Evolutionary conservation across 2,113 vertebrate species (phyloP), one percentile per base, ranked within the genome.

Genomic region (Laterallus jamaicensis): DNA sequence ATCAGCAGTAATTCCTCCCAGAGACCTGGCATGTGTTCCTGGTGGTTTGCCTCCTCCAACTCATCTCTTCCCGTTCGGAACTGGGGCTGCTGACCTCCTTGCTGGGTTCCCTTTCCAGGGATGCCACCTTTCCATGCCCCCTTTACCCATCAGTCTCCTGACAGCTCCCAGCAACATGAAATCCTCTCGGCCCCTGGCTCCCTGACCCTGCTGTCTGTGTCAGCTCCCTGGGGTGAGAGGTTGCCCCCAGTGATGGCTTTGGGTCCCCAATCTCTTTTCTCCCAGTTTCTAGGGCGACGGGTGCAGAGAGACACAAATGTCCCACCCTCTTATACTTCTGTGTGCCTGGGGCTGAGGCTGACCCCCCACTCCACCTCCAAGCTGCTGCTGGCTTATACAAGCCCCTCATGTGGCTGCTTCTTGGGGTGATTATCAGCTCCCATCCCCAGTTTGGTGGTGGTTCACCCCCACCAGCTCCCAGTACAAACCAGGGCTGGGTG

Each of bases 361-460:
- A 3, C 32, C 15, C 32, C 15, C 73, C 6, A 54, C 49, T 59
- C 32, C 59, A 15, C 66, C 70, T 55, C 64, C 8, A 3, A 37
- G 37, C 64, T 76, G n/a, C 81, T 54, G 74, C 81, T 15, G 47
- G 62, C 3, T 63, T 15, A 26, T 5, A 20, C 50, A 24, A 58
- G 8, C 24, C 22, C 29, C 68, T 44, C 0, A 9, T 25, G 6
- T 2, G 39, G 35, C 54, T 5, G 0, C 24, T 15, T 35, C 86
- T 50, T 1, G 18, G 3, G 44, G 4, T 24, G 26, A 26, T 2
- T 5, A 8, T 3, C 7, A 11, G 7, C 32, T 80, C 60, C 50
- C 31, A 15, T 5, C 40, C 74, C 52, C 24, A 1, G 5, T 6
- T 20, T 10, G 0, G 18, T 10, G 4, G 10, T 3, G 2, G n/a